These are phyloP conservation scores for Melangyna quadrimaculata DNA, from an alignment of 2,888 invertebrate species.

Conservation along the genomic window DNA sequence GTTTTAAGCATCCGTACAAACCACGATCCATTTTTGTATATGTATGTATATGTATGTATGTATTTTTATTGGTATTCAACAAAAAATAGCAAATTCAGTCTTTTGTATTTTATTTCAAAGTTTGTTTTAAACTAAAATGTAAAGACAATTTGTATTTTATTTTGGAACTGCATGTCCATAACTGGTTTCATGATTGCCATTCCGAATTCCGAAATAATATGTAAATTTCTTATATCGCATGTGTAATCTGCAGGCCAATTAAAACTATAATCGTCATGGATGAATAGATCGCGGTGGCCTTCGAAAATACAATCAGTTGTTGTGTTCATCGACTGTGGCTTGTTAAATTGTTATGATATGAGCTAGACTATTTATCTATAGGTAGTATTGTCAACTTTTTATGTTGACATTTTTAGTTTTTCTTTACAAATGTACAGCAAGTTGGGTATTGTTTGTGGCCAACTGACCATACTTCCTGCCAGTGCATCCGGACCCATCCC, in stretches of 20 bases:
- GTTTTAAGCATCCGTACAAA: too few relatives aligned
- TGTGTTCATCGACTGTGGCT: neutral
- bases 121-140: too few relatives aligned
- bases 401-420: neutral
- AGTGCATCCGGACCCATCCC: too few relatives aligned
- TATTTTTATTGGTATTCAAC: too few relatives aligned
- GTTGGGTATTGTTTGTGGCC: too few relatives aligned
- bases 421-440: neutral
- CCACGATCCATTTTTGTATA: too few relatives aligned
- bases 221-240: neutral
- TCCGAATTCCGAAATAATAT: neutral
- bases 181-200: neutral
- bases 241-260: neutral
- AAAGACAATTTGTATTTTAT: too few relatives aligned
- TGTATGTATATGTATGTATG: too few relatives aligned
- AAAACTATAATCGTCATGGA: neutral
- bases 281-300: constrained; percentile 7
- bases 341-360: neutral
- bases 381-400: neutral
- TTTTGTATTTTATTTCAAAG: too few relatives aligned
- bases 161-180: neutral
- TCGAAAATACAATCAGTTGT: neutral
- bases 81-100: too few relatives aligned
- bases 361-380: neutral
- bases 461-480: too few relatives aligned